Base-by-base conservation (phyloP, 2,797 vertebrate species). In the Gymnoscopelus braueri region DNA sequence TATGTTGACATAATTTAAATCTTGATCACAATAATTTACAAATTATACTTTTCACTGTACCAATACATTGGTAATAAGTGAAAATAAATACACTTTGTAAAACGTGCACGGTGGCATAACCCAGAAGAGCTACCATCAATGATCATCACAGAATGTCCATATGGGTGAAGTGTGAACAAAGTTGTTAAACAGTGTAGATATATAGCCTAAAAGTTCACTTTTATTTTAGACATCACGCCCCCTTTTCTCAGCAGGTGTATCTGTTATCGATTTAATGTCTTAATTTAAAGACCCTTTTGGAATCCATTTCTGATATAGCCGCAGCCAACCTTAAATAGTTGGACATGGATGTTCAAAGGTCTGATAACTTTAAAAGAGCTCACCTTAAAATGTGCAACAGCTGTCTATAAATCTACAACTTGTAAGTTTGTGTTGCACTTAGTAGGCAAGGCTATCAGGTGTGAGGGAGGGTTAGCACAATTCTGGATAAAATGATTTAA, bases 251-350 rank as follows among this genome's bases (percentile, higher is more conserved):
- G 92, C 94, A 67, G 93, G 94, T 80, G 91, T 83, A 90, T 92
- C 92, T 95, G 93, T 94, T 93, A 95, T 94, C 87, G 88, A 95
- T 95, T 94, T 95, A 87, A 90, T 70, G 88, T 95, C 94, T 95
- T 93, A 85, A 95, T 96, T 93, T 89, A 89, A 90, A 94, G 81
- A 92, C 84, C 92, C 86, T 72, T 90, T 89, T 84, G 78, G 72
- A 89, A 93, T 94, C 90, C 90, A 92, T 93, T 90, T 85, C 73
- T 89, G 87, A 77, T 72, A 67, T 72, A 67, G 57, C 52, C 71
- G 63, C 71, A 67, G 57, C 52, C 71, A 61, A 15, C n/a, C 53
- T 65, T 50, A 65, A 49, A 68, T 58, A 50, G 13, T 66, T 67
- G 29, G 32, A 48, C 56, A 54, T 9, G 4, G 3, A 24, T 23